Conservation (phyloP, 2,888 invertebrate species). For the Laspeyria flexula region DNA sequence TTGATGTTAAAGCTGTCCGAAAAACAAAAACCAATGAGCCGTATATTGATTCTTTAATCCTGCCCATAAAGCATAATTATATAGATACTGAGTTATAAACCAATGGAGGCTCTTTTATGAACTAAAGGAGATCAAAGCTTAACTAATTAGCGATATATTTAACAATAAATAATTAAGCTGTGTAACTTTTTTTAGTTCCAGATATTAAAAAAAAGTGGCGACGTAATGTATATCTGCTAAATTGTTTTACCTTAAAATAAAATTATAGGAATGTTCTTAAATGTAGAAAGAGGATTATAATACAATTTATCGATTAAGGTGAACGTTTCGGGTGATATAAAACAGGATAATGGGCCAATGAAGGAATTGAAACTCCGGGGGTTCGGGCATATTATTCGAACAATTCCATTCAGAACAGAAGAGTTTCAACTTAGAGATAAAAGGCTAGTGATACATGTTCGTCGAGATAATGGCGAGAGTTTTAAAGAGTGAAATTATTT, state of each 20-base stretch:
- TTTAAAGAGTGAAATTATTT: slow-evolving; percentile 13
- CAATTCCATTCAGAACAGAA: slow-evolving; percentile 36
- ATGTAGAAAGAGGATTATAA: slow-evolving; percentile 19
- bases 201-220: too few species aligned
- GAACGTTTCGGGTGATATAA: slow-evolving; percentile 30
- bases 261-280: too few species aligned
- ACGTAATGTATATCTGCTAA: too few species aligned
- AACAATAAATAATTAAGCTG: too few species aligned
- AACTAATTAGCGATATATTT: too few species aligned
- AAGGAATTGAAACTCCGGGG: slow-evolving; percentile 17
- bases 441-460: slow-evolving; percentile 4
- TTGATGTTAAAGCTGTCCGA: slow-evolving; percentile 11
- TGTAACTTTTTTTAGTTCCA: too few species aligned
- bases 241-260: too few species aligned
- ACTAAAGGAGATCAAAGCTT: slow-evolving; percentile 17
- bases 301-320: slow-evolving; percentile 30
- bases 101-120: slow-evolving; percentile 14
- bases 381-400: slow-evolving; percentile 16
- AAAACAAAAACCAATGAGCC: slow-evolving; percentile 9
- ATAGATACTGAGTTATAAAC: slow-evolving; percentile 19
- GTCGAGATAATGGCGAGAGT: slow-evolving; percentile 4
- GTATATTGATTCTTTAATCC: slow-evolving; percentile 13
- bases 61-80: slow-evolving; percentile 20
- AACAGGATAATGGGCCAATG: slow-evolving; percentile 32
- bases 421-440: slow-evolving; percentile 27